Conservation (phyloP, 2,888 invertebrate species). For the Brachypterus glaber region DNA sequence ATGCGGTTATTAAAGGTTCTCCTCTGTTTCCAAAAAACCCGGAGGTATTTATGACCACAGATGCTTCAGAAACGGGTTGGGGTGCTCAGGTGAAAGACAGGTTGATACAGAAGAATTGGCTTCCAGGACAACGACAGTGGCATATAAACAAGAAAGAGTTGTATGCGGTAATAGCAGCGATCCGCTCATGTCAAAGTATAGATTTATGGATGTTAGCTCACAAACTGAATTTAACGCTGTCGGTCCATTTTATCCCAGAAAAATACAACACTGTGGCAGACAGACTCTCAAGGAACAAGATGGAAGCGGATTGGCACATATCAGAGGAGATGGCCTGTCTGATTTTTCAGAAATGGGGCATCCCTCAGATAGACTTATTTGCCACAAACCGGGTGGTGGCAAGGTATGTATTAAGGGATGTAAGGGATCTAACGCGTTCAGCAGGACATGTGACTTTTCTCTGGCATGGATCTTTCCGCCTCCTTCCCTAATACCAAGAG, state of each 20-base stretch:
- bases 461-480: conserved; percentile 29
- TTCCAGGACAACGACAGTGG: conserved; percentile 11
- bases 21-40: conserved; percentile 13
- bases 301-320: conserved; percentile 18
- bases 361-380: conserved; percentile 20
- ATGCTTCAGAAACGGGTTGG: conserved; percentile 18
- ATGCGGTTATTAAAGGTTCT: too few relatives aligned
- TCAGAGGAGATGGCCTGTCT: conserved; percentile 7
- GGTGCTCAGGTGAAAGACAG: conserved; percentile 14
- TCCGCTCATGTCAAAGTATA: conserved; percentile 6
- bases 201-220: conserved; percentile 11
- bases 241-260: conserved; percentile 17
- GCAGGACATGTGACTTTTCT: conserved; percentile 16
- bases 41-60: conserved; percentile 16
- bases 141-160: conserved; percentile 20
- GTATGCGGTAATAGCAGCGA: conserved; percentile 12
- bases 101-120: conserved; percentile 11
- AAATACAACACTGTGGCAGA: conserved; percentile 20
- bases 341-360: conserved; percentile 19
- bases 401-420: conserved; percentile 14
- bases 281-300: conserved; percentile 16
- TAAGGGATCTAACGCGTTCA: conserved; percentile 18
- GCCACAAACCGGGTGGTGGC: conserved; percentile 17
- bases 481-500: conserved; percentile 24
- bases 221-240: conserved; percentile 8